Evolutionary conservation across 2,797 vertebrate species (phyloP), one percentile per base, ranked within the genome.

Genomic region (Sebastes alutus): DNA sequence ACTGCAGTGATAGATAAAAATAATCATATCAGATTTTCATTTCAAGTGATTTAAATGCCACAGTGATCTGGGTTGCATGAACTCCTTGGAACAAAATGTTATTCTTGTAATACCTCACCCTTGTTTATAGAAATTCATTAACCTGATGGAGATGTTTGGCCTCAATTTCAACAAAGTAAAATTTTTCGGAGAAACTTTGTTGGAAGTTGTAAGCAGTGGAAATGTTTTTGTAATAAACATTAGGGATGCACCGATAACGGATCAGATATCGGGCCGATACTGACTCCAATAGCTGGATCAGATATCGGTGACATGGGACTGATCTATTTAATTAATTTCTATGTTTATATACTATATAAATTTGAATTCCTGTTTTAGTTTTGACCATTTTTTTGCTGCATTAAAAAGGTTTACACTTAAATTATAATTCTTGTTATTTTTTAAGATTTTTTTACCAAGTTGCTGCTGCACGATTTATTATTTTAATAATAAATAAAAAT

Each of bases 11-110:
- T 32, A 60, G 72, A 84, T 81, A 64, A 62, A 74, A 80, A 79
- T 33, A 73, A 84, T 75, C 66, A 38, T 12, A 75, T 71, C 22
- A 71, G 52, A 79, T 87, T 80, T 87, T 80, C 23, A 77, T 88
- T 87, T 89, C 27, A 74, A 82, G 58, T 60, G 1, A 71, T 87
- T 77, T 49, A 71, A 83, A 86, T 67, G 23, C 11, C 72, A 77
- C n/a, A 61, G 64, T 63, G 58, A 69, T 77, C 35, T 65, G 49
- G 59, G 35, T 64, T 79, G 25, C 60, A 66, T 77, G 38, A 78
- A 83, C 58, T 56, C 61, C 42, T 64, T 64, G 9, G 46, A 79
- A 68, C 9, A 60, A 72, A 70, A 65, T 75, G 7, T 46, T 29
- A 69, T 76, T 71, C 2, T 69, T 69, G 35, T 35, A 38, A 30